Conservation (phyloP, 2,797 vertebrate species). For the Pitangus sulphuratus region DNA sequence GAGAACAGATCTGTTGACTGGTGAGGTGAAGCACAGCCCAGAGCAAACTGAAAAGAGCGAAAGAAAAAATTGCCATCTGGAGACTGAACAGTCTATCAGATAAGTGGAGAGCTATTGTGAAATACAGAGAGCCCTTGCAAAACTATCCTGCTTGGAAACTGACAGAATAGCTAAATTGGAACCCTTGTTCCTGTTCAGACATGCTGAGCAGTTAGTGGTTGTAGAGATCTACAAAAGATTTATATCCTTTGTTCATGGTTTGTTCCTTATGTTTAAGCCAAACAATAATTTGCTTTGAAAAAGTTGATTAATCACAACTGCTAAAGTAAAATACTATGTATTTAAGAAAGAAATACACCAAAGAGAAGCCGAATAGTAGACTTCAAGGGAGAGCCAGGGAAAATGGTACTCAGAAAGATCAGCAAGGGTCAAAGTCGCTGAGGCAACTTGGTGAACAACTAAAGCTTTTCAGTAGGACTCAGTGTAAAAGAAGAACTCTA, state of each 20-base stretch:
- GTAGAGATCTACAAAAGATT: background rate
- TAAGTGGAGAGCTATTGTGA: background rate
- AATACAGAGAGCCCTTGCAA: background rate
- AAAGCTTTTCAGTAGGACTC: background rate
- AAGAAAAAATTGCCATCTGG: conserved; percentile 7
- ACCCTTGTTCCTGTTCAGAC: background rate
- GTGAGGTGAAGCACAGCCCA: background rate
- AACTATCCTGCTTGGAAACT: background rate
- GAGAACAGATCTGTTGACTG: background rate
- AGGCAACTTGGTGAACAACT: background rate
- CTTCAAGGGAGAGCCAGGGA: background rate
- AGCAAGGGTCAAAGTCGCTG: background rate
- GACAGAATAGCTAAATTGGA: background rate
- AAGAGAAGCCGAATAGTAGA: background rate
- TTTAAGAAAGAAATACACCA: background rate
- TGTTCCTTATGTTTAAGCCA: background rate
- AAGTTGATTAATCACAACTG: background rate
- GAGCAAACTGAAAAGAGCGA: background rate
- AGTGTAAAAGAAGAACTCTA: background rate
- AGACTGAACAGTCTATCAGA: background rate
- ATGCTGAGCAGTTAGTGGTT: background rate
- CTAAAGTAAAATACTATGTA: background rate
- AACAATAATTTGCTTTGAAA: background rate
- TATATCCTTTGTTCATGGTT: background rate
- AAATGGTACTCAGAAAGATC: background rate